Evolutionary conservation across 92 coral and sea anemone species (phyloP), one percentile per base, ranked within the genome.

Genomic region (Chrysogorgia sp.): DNA sequence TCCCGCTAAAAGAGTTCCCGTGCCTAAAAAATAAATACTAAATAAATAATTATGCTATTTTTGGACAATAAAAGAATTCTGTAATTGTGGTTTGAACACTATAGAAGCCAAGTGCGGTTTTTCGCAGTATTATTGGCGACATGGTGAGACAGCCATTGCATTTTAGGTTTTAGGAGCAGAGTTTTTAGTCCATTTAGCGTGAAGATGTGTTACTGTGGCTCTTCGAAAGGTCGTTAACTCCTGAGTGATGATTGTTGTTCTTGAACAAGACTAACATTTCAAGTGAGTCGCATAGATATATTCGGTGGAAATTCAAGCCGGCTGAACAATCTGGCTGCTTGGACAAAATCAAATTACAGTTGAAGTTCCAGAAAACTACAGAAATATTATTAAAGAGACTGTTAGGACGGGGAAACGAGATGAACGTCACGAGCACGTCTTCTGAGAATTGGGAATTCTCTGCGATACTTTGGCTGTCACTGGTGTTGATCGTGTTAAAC

Each of bases 41-140:
- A 72, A 72, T 72, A 72, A 72, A 53, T 53, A 52, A 72, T 72
- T 64, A 72, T 53, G 30, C 64, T 72, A 72, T 72, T 72, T 50
- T 55, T 72, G 55, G 79, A 35, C 62, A 71, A 61, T 47, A 60
- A 52, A 26, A 56, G 34, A 32, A 35, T 23, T 72, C 65, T 31
- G 63, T 57, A 32, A 40, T 72, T 72, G 79, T 72, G 79, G 79
- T 52, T 72, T 72, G n/a, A 34, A 28, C 43, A 67, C 58, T 19
- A 53, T 22, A 48, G 41, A 35, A 34, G 29, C 23, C 25, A 48
- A 40, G 74, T 67, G 74, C 40, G 76, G 60, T 22, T 69, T 25
- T 28, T 69, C 76, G 25, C 59, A 57, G 37, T 69, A 26, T 55
- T 23, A 25, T 14, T 69, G 34, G 30, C 50, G 55, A 55, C 40